A percentile compares a stretch with the other conserved stretches of the same genome.
Conservation (phyloP, 2,797 vertebrate species). For the Rousettus madagascariensis region DNA sequence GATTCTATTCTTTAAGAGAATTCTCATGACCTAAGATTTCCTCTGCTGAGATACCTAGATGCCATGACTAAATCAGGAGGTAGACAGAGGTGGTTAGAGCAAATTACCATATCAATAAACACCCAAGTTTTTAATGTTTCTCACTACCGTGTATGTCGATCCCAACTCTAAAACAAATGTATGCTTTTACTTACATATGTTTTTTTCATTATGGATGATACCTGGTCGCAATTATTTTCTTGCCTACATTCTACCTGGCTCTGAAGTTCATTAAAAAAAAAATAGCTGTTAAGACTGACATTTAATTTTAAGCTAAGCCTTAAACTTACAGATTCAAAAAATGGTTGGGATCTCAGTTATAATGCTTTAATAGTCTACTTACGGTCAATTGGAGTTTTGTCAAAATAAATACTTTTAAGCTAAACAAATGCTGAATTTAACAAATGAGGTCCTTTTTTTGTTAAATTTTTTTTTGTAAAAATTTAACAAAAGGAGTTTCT, state of each 20-base stretch:
- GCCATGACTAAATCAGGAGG: not conserved
- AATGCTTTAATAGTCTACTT: not conserved
- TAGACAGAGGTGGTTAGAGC: not conserved
- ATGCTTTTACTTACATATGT: not conserved
- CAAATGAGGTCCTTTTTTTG: not conserved
- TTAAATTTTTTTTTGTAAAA: too few relatives aligned
- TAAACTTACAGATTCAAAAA: constrained; percentile 27
- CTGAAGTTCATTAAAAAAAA: not conserved
- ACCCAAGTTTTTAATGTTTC: not conserved
- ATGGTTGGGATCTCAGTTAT: not conserved
- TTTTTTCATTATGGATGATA: not conserved
- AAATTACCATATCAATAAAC: not conserved
- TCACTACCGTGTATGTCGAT: not conserved
- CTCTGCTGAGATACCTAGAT: constrained; percentile 13
- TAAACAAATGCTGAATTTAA: constrained; percentile 22
- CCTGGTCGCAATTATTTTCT: not conserved
- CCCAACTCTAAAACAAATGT: constrained; percentile 14
- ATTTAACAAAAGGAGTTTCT: not conserved
- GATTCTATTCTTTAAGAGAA: not conserved
- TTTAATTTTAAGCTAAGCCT: constrained; percentile 5
- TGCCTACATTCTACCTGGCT: not conserved
- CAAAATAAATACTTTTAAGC: constrained; percentile 46
- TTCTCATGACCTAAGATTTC: not conserved
- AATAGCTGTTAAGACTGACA: not conserved
- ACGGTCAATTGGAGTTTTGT: not conserved